Evolutionary conservation across 2,113 vertebrate species (phyloP).

Genomic region (Syngnathus floridae): DNA sequence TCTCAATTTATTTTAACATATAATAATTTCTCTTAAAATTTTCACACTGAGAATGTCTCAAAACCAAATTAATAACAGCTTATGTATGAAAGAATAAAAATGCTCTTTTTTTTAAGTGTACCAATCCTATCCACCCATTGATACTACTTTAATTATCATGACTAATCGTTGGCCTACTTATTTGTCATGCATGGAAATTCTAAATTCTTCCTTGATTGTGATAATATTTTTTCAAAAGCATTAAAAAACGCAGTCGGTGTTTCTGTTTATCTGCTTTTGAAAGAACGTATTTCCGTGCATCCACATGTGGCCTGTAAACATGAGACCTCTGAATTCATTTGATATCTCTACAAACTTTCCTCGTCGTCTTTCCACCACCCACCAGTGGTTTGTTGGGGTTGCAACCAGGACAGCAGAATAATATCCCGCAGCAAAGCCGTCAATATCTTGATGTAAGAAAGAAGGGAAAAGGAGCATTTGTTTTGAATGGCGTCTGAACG

Average conservation of each 20-base stretch:
- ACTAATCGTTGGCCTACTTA: too few relatives aligned
- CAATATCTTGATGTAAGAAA: neutral
- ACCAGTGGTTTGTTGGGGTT: neutral
- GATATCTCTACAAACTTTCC: conserved; percentile 10
- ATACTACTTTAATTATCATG: too few relatives aligned
- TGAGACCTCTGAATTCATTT: conserved; percentile 10
- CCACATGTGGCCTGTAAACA: conserved; percentile 25
- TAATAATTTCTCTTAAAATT: too few relatives aligned
- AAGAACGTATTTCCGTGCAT: conserved; percentile 15
- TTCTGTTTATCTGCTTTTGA: conserved; percentile 17
- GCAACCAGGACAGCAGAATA: conserved; percentile 1
- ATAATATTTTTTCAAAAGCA: too few relatives aligned
- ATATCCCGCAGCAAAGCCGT: conserved; percentile 15
- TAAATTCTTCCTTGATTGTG: too few relatives aligned
- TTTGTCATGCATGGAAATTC: too few relatives aligned
- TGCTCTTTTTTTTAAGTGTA: too few relatives aligned
- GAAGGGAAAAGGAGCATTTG: neutral
- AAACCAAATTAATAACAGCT: too few relatives aligned
- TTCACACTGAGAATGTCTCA: too few relatives aligned
- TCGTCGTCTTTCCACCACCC: conserved; percentile 6
- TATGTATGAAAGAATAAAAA: too few relatives aligned
- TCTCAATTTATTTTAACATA: too few relatives aligned
- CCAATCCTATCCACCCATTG: too few relatives aligned
- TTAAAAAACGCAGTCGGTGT: neutral
- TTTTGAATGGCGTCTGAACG: conserved; percentile 21